Percentiles rank a stretch among this genome's conserved stretches.
These are phyloP conservation scores for Cheirogaleus medius DNA, from an alignment of 2,113 vertebrate species.

Conservation along the genomic window DNA sequence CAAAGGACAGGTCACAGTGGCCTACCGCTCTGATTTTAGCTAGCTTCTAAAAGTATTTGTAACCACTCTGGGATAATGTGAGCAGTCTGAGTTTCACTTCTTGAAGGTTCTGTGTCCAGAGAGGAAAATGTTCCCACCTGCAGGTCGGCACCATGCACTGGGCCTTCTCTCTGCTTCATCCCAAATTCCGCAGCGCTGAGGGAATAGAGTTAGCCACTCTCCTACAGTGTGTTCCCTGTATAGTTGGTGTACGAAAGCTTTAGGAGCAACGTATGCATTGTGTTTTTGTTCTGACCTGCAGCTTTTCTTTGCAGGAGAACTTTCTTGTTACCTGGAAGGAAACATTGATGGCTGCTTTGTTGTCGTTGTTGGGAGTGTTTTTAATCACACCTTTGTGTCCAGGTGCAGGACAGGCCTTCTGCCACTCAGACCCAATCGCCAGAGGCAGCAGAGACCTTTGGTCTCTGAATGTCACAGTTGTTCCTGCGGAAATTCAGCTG, in stretches of 20 bases:
- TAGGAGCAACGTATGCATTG: not conserved
- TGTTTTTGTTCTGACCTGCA: not conserved
- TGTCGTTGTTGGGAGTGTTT: not conserved
- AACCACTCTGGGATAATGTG: not conserved
- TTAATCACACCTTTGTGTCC: not conserved
- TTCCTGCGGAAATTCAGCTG: not conserved
- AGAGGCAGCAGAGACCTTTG: not conserved
- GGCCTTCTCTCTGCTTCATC: fast-evolving
- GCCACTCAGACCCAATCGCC: not conserved
- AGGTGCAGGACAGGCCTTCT: not conserved
- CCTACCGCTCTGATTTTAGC: not conserved
- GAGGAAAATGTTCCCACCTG: not conserved
- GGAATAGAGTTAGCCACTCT: not conserved
- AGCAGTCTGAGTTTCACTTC: not conserved
- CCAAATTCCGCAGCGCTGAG: fast-evolving
- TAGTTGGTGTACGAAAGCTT: not conserved
- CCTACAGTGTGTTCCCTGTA: not conserved
- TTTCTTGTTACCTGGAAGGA: not conserved
- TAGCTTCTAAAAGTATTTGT: not conserved
- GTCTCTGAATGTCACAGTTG: no score
- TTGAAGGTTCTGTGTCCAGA: not conserved
- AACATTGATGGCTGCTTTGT: fast-evolving
- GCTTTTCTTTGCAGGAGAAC: not conserved
- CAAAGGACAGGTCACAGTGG: not conserved
- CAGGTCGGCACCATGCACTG: fast-evolving